Base-by-base conservation (phyloP, 2,888 invertebrate species). In the Drosophila mimica region DNA sequence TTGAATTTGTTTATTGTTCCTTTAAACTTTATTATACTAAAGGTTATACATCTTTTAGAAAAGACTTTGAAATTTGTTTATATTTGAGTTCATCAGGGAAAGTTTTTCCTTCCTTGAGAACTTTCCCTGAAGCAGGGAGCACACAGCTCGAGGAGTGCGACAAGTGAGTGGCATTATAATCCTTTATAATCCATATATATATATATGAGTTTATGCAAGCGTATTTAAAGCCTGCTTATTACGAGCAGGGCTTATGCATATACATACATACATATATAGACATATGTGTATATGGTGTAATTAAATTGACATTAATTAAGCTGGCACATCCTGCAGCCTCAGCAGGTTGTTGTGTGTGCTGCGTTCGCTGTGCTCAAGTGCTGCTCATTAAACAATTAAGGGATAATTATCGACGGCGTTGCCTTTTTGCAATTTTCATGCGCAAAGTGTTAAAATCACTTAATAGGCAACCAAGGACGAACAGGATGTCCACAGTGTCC, bases 341-440 rank as follows among this genome's bases (percentile, higher is more conserved):
- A 53, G 40, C 40, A 25, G 57, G 82, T 25, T 62, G 73, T 46
- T 17, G 36, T 11, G 25, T 25, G 25, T 7, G 25, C 17, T 54
- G 54, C 36, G 17, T 17, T 25, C 25, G 54, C 25, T 6, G 36
- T 81, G 82, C 83, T 85, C 85, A 85, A 85, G 85, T 85, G 85
- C 89, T 74, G 83, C 90, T 87, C 87, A 90, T 88, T 88, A 88
- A 88, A 90, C 90, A 88, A 88, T 88, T 88, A 88, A 88, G 82
- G 87, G 84, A 88, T 88, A 88, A 88, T 88, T 88, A 90, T 88
- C 90, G 90, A 69, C 83, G 76, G 72, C 78, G 80, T 83, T 89
- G 85, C 85, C 85, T 89, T 88, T 87, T 86, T 90, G 89, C 83
- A 88, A 86, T 88, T 90, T 90, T 88, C 89, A 88, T 90, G 87